Percentiles rank a stretch among this genome's conserved stretches.
Evolutionary conservation across 2,113 vertebrate species (phyloP).

Genomic region (Chelonoidis abingdonii): DNA sequence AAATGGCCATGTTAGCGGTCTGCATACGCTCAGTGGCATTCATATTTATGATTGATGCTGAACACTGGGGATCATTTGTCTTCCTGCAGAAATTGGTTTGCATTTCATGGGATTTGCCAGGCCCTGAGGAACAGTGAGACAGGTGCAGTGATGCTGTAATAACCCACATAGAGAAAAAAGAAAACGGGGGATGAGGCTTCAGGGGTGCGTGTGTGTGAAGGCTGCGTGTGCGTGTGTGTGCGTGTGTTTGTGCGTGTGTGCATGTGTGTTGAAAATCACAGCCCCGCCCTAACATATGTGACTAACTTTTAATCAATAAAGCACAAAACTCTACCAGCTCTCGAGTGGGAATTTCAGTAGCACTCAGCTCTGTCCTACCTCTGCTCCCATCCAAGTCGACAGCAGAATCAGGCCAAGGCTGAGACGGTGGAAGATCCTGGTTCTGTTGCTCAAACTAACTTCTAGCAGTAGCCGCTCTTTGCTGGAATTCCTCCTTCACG

Average conservation of each 20-base stretch:
- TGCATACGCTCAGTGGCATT: neutral
- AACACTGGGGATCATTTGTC: neutral
- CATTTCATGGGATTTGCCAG: neutral
- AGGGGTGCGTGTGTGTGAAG: neutral
- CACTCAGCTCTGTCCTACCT: neutral
- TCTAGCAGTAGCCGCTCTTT: neutral
- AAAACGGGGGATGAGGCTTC: neutral
- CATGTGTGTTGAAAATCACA: neutral
- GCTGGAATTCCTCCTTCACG: too few species aligned
- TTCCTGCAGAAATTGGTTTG: neutral
- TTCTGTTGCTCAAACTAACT: neutral
- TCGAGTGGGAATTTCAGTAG: neutral
- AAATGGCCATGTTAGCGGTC: neutral
- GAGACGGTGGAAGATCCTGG: neutral
- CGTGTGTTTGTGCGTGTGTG: too few species aligned
- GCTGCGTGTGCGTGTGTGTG: too few species aligned
- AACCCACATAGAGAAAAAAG: neutral
- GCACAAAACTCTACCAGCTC: neutral
- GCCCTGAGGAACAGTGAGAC: neutral
- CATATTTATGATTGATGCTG: neutral
- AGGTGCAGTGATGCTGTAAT: neutral
- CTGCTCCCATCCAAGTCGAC: neutral
- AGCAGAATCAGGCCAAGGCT: neutral
- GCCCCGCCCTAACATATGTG: too few species aligned
- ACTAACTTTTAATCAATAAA: too few species aligned